Percentiles rank a stretch among this genome's conserved stretches.
Conservation (phyloP, 1,140 invertebrate genomes). For the Dreissena rostriformis region DNA sequence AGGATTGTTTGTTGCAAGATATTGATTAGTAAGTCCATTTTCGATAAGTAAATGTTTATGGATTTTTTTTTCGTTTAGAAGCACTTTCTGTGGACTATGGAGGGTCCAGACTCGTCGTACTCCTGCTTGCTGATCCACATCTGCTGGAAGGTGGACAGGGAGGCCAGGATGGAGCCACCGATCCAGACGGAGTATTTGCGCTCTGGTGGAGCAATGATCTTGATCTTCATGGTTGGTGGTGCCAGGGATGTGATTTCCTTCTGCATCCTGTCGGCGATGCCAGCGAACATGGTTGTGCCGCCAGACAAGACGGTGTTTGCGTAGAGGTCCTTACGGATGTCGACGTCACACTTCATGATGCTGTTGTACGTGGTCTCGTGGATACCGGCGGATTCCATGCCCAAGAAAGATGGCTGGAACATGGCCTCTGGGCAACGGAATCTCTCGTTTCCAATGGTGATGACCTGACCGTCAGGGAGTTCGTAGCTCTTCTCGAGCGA, state of each 20-base stretch:
- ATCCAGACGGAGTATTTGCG: slow-evolving; percentile 87
- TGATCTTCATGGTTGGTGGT: slow-evolving; percentile 90
- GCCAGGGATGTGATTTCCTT: slow-evolving; percentile 85
- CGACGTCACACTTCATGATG: slow-evolving; percentile 83
- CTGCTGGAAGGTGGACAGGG: slow-evolving; percentile 85
- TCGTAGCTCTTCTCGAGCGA: slow-evolving; percentile 78
- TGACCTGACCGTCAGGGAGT: slow-evolving; percentile 80
- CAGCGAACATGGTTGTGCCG: slow-evolving; percentile 55
- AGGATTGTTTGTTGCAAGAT: too few species aligned
- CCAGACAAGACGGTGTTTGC: slow-evolving; percentile 44
- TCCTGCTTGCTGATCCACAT: slow-evolving; percentile 86
- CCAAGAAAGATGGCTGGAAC: slow-evolving; percentile 85
- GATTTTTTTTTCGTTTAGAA: slow-evolving; percentile 13
- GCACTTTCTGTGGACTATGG: slow-evolving; percentile 86
- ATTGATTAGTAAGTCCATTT: too few species aligned
- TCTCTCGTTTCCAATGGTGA: slow-evolving; percentile 91
- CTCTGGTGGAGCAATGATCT: slow-evolving; percentile 93
- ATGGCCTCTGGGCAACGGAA: slow-evolving; percentile 83
- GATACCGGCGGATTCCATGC: slow-evolving; percentile 59
- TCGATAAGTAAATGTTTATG: too few species aligned
- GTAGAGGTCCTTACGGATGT: slow-evolving; percentile 38
- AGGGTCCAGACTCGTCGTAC: slow-evolving; percentile 95
- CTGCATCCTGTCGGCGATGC: slow-evolving; percentile 82
- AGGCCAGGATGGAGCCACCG: slow-evolving; percentile 77
- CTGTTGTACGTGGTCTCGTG: slow-evolving; percentile 91